A percentile compares a stretch with the other conserved stretches of the same genome.
phyloP scores from a whole-genome alignment of 2,888 invertebrate genomes.

The Cyclophora punctaria region DNA sequence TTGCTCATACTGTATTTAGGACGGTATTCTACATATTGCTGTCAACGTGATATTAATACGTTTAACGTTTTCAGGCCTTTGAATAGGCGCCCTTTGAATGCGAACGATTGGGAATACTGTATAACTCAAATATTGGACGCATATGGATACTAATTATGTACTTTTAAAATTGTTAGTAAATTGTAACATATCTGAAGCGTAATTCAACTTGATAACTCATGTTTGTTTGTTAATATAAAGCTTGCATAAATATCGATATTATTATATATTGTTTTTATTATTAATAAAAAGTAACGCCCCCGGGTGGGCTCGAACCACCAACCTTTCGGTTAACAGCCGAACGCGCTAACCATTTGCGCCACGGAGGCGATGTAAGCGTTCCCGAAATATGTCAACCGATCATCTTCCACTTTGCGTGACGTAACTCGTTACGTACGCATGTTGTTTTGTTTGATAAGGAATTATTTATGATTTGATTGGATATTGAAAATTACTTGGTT shows the following conservation, averaged over 20 bases:
- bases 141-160: too few relatives aligned
- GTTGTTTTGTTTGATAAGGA: background rate
- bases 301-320: slow-evolving; percentile 98
- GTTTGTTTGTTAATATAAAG: background rate
- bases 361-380: slow-evolving; percentile 36
- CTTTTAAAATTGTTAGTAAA: background rate
- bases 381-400: background rate
- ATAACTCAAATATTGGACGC: too few relatives aligned
- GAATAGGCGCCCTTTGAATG: too few relatives aligned
- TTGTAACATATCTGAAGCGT: background rate
- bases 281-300: slow-evolving; percentile 76
- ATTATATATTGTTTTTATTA: too few relatives aligned
- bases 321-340: slow-evolving; percentile 99
- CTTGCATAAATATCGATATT: too few relatives aligned
- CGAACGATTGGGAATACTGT: too few relatives aligned
- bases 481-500: too few relatives aligned
- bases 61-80: background rate
- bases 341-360: slow-evolving; percentile 91
- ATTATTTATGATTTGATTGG: too few relatives aligned
- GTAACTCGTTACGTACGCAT: background rate
- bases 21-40: too few relatives aligned
- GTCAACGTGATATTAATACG: background rate
- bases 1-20: too few relatives aligned
- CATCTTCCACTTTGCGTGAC: background rate
- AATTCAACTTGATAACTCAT: too few relatives aligned